Base-by-base conservation (phyloP, 2,888 invertebrate species). In the Synergus itoensis region DNA sequence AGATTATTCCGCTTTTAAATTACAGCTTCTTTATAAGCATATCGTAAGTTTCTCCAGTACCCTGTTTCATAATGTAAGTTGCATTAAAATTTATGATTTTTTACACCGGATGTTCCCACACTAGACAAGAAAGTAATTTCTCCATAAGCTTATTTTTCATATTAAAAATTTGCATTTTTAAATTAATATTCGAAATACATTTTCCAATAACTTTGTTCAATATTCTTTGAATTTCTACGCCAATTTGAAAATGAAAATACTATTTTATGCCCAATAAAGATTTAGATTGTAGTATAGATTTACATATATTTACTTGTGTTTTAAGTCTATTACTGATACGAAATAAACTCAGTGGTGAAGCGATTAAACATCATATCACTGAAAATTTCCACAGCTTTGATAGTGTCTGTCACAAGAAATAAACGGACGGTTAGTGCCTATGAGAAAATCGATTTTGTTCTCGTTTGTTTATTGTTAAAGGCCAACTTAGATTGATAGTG, bases 31-130 rank as follows among this genome's bases (percentile, higher is more conserved):
- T n/a, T 8, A 53, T 4, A 53, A 53, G n/a, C 53, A n/a, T 53
- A 53, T n/a, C n/a, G n/a, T 64, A 64, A 64, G 40, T 64, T 64
- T 14, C 8, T 40, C 11, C 14, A 4, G 4, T 40, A 64, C 41
- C 40, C 16, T n/a, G 11, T 64, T 64, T 64, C n/a, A 64, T n/a
- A 60, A 60, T 40, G n/a, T n/a, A 64, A 40, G 64, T 41, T 5
- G 5, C n/a, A 40, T 14, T 41, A 4, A 64, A 64, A 64, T 64
- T 64, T 64, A 64, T 36, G 64, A 64, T 64, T 41, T 41, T 40
- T 8, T 16, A 41, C 41, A 9, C 64, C 64, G 16, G 64, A 18
- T 41, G 64, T 64, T 64, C 9, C n/a, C n/a, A 28, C 40, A 64
- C n/a, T 64, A n/a, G 2, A n/a, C n/a, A 4, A 12, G 28, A 60